These are phyloP conservation scores for Stenodera caucasica DNA, from an alignment of 2,888 invertebrate genomes.

Conservation along the genomic window DNA sequence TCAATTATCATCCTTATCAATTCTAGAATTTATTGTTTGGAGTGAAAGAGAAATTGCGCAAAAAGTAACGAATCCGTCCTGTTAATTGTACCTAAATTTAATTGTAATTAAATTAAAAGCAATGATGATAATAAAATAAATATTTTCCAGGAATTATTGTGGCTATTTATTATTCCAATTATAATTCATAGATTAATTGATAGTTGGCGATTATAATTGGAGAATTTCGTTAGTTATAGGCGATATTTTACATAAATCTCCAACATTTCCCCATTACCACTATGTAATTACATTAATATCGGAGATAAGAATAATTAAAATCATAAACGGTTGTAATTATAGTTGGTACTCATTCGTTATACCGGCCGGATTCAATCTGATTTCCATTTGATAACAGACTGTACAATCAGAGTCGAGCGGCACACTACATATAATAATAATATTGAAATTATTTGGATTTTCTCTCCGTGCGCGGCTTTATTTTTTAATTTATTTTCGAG, in stretches of 20 bases:
- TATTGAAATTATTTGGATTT: too few relatives aligned
- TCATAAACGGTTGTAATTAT: constrained; percentile 54
- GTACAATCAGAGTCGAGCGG: not conserved
- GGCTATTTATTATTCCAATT: too few relatives aligned
- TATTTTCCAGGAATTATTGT: constrained; percentile 30
- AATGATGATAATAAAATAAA: constrained; percentile 25
- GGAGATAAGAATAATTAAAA: constrained; percentile 54
- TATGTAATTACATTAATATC: constrained; percentile 52
- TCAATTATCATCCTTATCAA: not conserved
- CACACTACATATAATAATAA: too few relatives aligned
- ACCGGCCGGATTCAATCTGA: constrained; percentile 41
- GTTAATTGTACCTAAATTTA: constrained; percentile 18
- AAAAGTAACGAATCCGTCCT: constrained; percentile 45
- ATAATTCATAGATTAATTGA: not conserved
- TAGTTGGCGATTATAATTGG: constrained; percentile 29
- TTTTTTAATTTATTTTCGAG: constrained; percentile 5
- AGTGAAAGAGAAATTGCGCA: too few relatives aligned
- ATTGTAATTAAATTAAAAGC: constrained; percentile 1
- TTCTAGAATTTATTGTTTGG: not conserved
- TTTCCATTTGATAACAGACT: constrained; percentile 49
- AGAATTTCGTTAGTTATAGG: constrained; percentile 30
- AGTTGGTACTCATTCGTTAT: constrained; percentile 43
- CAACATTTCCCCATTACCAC: constrained; percentile 49
- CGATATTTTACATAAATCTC: constrained; percentile 38
- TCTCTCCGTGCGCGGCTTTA: too few relatives aligned